Conservation (phyloP, 2,113 vertebrate genomes). For the Blennius ocellaris region DNA sequence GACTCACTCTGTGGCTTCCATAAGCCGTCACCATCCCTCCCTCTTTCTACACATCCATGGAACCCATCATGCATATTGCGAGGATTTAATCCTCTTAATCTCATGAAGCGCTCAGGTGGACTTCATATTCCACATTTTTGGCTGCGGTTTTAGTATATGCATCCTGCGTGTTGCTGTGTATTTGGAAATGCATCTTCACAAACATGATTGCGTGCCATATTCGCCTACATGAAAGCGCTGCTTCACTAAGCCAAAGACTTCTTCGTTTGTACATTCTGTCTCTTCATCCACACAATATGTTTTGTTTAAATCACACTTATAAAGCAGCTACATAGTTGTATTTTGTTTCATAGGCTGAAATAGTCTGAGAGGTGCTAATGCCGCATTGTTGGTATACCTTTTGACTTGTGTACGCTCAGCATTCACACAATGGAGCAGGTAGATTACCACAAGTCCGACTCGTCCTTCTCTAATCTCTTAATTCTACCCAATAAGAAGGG, state of each 20-base stretch:
- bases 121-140: slow-evolving; percentile 39
- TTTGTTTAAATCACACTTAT: slow-evolving; percentile 10
- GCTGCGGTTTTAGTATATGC: slow-evolving; percentile 11
- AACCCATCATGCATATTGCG: slow-evolving; percentile 60
- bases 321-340: slow-evolving; percentile 10
- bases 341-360: no score
- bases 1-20: slow-evolving; percentile 27
- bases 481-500: slow-evolving; percentile 39
- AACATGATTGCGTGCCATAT: slow-evolving; percentile 18
- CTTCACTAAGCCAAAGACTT: slow-evolving; percentile 9
- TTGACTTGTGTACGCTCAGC: background rate
- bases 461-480: slow-evolving; percentile 57
- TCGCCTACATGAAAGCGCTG: slow-evolving; percentile 10
- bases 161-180: slow-evolving; percentile 7
- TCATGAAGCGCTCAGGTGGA: slow-evolving; percentile 61
- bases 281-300: background rate
- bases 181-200: slow-evolving; percentile 2
- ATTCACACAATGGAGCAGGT: slow-evolving; percentile 11
- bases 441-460: slow-evolving; percentile 21
- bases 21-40: slow-evolving; percentile 8
- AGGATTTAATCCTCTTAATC: slow-evolving; percentile 70
- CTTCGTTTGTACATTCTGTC: background rate
- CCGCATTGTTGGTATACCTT: no score
- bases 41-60: slow-evolving; percentile 50
- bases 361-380: no score